These are phyloP conservation scores for Pollenia labialis DNA, from an alignment of 2,888 invertebrate species.

Conservation along the genomic window DNA sequence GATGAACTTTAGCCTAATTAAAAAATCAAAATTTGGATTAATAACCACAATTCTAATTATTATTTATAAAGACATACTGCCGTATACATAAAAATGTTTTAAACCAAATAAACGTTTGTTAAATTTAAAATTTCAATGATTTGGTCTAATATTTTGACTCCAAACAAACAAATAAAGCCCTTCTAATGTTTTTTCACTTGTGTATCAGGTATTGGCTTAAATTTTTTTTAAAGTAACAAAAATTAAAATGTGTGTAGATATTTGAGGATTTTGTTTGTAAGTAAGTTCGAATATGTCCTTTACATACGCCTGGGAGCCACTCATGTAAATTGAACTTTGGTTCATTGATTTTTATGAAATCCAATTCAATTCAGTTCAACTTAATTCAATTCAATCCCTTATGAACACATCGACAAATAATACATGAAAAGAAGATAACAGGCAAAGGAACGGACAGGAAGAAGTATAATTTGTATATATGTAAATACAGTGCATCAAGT, in stretches of 20 bases:
- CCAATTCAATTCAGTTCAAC: slow-evolving; percentile 60
- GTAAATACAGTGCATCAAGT: slow-evolving; percentile 9
- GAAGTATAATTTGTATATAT: background rate
- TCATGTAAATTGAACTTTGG: slow-evolving; percentile 69
- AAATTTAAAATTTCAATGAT: background rate
- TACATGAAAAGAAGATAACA: slow-evolving; percentile 46
- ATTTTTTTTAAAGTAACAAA: slow-evolving; percentile 11
- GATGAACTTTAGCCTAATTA: too few species aligned
- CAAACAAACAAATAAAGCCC: background rate
- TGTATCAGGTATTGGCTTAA: slow-evolving; percentile 4
- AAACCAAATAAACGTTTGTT: too few species aligned
- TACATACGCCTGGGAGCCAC: slow-evolving; percentile 59
- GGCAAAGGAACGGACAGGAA: slow-evolving; percentile 39
- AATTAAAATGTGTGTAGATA: background rate
- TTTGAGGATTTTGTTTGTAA: background rate
- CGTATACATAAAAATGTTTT: too few species aligned
- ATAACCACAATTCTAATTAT: too few species aligned
- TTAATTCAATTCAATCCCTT: slow-evolving; percentile 62
- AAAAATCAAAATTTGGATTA: too few species aligned
- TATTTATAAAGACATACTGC: too few species aligned
- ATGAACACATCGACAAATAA: slow-evolving; percentile 62
- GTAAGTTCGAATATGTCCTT: slow-evolving; percentile 32
- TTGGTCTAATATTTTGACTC: background rate
- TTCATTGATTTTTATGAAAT: slow-evolving; percentile 69
- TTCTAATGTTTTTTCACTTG: background rate